Conservation (phyloP, 2,113 vertebrate genomes). For the Trematocara unimaculatum region DNA sequence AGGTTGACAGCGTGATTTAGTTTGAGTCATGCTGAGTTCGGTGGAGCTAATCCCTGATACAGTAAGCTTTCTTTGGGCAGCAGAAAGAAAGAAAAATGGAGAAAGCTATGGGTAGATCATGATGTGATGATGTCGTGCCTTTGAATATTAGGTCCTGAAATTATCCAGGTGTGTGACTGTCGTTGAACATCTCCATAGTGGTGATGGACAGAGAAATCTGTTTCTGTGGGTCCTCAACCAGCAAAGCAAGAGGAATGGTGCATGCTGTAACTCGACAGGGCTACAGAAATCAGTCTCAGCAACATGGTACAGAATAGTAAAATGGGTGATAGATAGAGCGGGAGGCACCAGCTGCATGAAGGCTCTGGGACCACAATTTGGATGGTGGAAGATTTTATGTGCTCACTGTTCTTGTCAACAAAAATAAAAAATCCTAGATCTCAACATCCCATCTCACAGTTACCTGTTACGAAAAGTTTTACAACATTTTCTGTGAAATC, state of each 20-base stretch:
- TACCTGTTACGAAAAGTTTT: neutral
- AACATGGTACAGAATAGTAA: neutral
- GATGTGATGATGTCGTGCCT: neutral
- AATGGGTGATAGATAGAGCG: neutral
- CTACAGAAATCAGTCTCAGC: conserved; percentile 8
- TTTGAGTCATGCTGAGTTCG: conserved; percentile 28
- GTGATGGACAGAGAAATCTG: conserved; percentile 22
- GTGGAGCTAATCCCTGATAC: conserved; percentile 16
- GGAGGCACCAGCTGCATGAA: neutral
- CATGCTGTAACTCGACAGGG: conserved; percentile 41
- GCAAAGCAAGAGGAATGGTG: neutral
- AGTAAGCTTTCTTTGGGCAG: conserved; percentile 6
- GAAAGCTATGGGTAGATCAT: neutral
- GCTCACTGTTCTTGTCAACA: neutral
- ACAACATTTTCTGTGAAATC: neutral
- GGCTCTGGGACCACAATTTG: neutral
- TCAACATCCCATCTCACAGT: neutral
- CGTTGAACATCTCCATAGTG: neutral
- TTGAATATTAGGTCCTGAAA: neutral
- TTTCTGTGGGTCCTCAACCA: conserved; percentile 12
- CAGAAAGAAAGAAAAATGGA: neutral
- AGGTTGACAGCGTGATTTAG: conserved; percentile 33
- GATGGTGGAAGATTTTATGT: neutral
- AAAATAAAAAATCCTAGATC: neutral
- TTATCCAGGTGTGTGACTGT: conserved; percentile 9